Base-by-base conservation (phyloP, 2,113 vertebrate species). In the Egretta garzetta region DNA sequence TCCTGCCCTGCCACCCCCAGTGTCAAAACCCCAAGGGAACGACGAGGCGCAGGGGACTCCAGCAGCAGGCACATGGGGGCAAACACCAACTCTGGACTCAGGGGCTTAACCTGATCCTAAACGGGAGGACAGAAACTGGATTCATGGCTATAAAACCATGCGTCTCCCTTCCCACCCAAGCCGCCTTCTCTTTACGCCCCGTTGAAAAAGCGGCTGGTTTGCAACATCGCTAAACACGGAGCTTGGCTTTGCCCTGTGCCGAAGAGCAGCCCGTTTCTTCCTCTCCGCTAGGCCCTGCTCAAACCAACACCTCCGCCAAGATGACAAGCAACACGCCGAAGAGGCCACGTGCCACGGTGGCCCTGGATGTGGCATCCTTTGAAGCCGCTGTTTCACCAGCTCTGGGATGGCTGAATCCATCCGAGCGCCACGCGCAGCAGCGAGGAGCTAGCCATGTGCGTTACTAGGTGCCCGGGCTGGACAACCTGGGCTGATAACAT, bases 181-280 rank as follows among this genome's bases (percentile, higher is more conserved):
- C 41, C 1, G 1, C 73, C 67, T 33, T 7, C 59, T 19, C 76
- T 12, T 20, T 1, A 0, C 0, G 8, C 3, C 1, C 76, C 4
- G 1, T 1, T 55, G 63, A 30, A 82, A 52, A 56, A 50, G 72
- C 60, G 35, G 13, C 21, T 10, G 32, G 22, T 77, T 55, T 84
- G 60, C 73, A 35, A 13, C 64, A 8, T 27, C 8, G 1, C 70
- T 17, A 9, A 60, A 23, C 17, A 1, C 12, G 1, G 32, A 1
- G 14, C 52, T 9, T 7, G 37, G 49, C 30, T 52, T 32, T 4
- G 2, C 59, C 68, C 20, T 2, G 1, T 0, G 0, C 59, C 24
- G 6, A 53, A 56, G 58, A 56, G 49, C 71, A 45, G 27, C 55
- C 9, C 1, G 1, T 21, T 32, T 24, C 35, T 19, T 55, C 24